A percentile compares a stretch with the other conserved stretches of the same genome.
Conservation (phyloP, 2,888 invertebrate species). For the Agrochola macilenta region DNA sequence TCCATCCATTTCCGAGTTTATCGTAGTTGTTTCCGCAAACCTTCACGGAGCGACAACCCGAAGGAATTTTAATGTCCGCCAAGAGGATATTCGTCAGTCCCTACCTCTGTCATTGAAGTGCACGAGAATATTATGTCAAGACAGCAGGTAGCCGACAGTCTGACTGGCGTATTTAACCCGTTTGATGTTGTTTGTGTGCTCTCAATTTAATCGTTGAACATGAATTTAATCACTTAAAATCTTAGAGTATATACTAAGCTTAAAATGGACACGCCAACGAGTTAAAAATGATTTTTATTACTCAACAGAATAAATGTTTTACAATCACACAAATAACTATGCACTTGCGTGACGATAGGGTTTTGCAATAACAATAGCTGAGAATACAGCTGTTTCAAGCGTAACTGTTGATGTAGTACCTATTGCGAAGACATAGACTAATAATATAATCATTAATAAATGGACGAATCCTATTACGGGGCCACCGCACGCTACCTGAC, state of each 20-base stretch:
- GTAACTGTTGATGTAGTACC: constrained; percentile 21
- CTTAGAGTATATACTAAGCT: no score
- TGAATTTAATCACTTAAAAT: not conserved
- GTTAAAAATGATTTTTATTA: not conserved
- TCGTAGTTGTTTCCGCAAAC: constrained; percentile 58
- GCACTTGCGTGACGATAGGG: constrained; percentile 20
- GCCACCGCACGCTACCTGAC: constrained; percentile 69
- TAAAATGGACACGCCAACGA: not conserved
- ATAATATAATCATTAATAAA: constrained; percentile 53
- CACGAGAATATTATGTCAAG: constrained; percentile 17
- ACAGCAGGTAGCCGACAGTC: not conserved
- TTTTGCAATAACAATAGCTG: constrained; percentile 48
- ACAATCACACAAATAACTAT: constrained; percentile 17
- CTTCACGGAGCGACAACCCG: constrained; percentile 50
- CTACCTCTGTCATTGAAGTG: constrained; percentile 29
- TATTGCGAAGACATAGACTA: constrained; percentile 12
- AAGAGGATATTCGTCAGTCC: constrained; percentile 45
- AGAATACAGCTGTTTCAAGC: constrained; percentile 46
- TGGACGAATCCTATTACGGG: constrained; percentile 79
- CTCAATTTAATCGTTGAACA: not conserved
- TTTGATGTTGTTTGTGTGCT: not conserved
- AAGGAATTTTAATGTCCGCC: constrained; percentile 58
- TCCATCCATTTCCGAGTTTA: constrained; percentile 35
- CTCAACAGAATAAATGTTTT: constrained; percentile 1
- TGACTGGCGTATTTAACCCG: not conserved